phyloP scores from a whole-genome alignment of 2,888 invertebrate genomes.

The Cataglyphis cursor region DNA sequence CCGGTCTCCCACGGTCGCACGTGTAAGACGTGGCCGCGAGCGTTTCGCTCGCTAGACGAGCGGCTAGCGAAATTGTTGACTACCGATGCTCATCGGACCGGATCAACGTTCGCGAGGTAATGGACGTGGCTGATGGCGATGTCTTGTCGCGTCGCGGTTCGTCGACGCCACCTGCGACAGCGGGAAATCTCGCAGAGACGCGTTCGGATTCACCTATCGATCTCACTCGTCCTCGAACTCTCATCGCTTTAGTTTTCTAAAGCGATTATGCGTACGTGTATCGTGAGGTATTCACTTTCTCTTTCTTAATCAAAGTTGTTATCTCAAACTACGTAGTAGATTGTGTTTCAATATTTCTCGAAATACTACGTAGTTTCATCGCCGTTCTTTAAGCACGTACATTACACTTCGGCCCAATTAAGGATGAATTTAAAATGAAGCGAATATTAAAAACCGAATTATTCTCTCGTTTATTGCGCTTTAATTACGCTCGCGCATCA shows the following conservation, averaged over 20 bases:
- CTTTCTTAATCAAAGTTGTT: neutral
- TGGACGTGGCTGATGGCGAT: slow-evolving; percentile 85
- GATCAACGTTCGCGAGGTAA: slow-evolving; percentile 79
- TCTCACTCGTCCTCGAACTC: slow-evolving; percentile 40
- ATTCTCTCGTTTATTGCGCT: slow-evolving; percentile 35
- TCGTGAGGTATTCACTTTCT: neutral
- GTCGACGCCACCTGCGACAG: slow-evolving; percentile 84
- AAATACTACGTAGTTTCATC: neutral
- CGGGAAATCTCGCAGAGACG: slow-evolving; percentile 57
- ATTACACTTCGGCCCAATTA: slow-evolving; percentile 15
- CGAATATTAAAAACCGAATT: slow-evolving; percentile 1
- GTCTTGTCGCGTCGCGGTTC: slow-evolving; percentile 86
- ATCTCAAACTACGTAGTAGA: too few species aligned
- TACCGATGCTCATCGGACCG: slow-evolving; percentile 71
- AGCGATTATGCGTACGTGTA: neutral
- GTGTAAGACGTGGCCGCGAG: slow-evolving; percentile 64
- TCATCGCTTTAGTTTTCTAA: slow-evolving; percentile 24
- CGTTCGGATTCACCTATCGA: slow-evolving; percentile 76
- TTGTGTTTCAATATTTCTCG: too few species aligned
- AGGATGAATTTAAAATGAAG: slow-evolving; percentile 2
- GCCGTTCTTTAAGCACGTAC: slow-evolving; percentile 4
- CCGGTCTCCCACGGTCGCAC: slow-evolving; percentile 74
- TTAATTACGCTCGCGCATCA: slow-evolving; percentile 45
- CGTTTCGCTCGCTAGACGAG: slow-evolving; percentile 60
- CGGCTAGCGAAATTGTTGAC: slow-evolving; percentile 65